These are phyloP conservation scores for Catalaphyllia jardinei DNA, from an alignment of 64 coral and sea anemone genomes.

Conservation along the genomic window DNA sequence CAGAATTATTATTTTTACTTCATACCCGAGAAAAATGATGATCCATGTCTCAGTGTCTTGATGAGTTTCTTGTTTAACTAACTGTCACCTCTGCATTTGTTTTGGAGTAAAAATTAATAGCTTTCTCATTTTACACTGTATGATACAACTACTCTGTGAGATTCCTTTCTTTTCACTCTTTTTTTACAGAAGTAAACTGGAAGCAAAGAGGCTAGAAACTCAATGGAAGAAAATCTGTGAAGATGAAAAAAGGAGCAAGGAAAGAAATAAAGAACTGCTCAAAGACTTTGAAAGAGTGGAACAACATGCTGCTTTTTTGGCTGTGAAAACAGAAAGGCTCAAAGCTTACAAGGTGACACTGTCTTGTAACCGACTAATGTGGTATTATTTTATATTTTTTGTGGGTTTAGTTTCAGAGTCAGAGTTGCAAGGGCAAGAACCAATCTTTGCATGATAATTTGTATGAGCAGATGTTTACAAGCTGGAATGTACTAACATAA, in stretches of 20 bases:
- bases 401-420: no score
- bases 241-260: slow-evolving; percentile 71
- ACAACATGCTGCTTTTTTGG: slow-evolving; percentile 53
- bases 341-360: slow-evolving; percentile 70
- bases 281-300: slow-evolving; percentile 88
- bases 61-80: no score
- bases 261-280: slow-evolving; percentile 73
- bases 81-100: no score
- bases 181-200: slow-evolving; percentile 37
- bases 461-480: no score
- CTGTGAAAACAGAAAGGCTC: slow-evolving; percentile 65
- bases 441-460: no score
- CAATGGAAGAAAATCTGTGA: slow-evolving; percentile 80
- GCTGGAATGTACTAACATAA: no score
- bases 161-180: not conserved
- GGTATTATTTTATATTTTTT: not conserved
- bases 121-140: not conserved
- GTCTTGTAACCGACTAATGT: not conserved
- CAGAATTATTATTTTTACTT: no score
- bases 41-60: no score
- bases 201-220: slow-evolving; percentile 51
- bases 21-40: no score
- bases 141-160: not conserved
- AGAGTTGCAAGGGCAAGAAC: no score
- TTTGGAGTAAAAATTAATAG: not conserved